Percentiles rank a stretch among this genome's conserved stretches.
These are phyloP conservation scores for Portevinia maculata DNA, from an alignment of 2,888 invertebrate species.

Conservation along the genomic window DNA sequence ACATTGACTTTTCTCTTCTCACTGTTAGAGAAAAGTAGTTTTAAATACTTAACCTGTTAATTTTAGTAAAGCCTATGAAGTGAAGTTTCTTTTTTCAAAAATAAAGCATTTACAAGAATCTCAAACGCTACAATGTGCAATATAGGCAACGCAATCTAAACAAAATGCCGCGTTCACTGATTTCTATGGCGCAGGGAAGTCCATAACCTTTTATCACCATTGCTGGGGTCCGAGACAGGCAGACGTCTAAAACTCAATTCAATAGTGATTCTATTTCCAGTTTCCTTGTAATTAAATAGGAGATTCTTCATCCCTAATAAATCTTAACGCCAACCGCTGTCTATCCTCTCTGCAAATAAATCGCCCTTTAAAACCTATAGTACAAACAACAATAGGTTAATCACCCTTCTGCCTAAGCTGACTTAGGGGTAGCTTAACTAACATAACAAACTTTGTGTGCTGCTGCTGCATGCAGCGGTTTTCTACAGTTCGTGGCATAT, in stretches of 20 bases:
- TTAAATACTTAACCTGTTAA: too few relatives aligned
- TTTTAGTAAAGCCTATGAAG: too few relatives aligned
- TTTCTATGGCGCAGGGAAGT: neutral
- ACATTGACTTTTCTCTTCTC: too few relatives aligned
- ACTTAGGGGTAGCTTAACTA: conserved; percentile 36
- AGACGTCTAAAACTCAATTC: conserved; percentile 42
- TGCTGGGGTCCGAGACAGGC: conserved; percentile 4
- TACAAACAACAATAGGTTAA: conserved; percentile 63
- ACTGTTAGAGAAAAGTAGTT: too few relatives aligned
- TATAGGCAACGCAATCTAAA: neutral
- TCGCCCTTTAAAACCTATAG: conserved; percentile 24
- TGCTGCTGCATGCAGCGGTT: conserved; percentile 32
- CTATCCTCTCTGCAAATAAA: conserved; percentile 16
- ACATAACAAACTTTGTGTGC: conserved; percentile 5
- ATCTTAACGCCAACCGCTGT: conserved; percentile 24
- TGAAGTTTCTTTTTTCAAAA: too few relatives aligned
- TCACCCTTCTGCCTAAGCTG: conserved; percentile 51
- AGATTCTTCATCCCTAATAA: conserved; percentile 55
- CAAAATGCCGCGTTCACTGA: neutral
- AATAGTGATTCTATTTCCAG: conserved; percentile 17
- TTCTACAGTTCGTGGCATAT: conserved; percentile 23
- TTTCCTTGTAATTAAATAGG: conserved; percentile 66
- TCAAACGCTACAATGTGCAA: too few relatives aligned
- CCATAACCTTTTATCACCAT: conserved; percentile 26
- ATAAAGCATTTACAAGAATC: too few relatives aligned